Conservation (phyloP, 2,113 vertebrate species). For the Amazona guildingii region DNA sequence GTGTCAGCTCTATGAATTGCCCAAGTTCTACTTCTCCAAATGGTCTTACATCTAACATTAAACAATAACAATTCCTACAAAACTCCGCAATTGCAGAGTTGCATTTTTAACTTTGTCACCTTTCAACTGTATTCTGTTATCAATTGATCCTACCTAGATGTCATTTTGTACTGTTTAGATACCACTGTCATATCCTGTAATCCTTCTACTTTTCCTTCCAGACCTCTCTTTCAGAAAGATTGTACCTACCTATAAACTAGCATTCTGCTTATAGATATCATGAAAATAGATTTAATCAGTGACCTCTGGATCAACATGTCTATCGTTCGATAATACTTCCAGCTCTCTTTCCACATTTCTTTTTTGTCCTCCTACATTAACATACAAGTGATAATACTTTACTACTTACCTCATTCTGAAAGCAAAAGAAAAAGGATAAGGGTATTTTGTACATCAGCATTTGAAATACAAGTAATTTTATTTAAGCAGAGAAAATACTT, state of each 20-base stretch:
- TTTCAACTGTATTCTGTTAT: background rate
- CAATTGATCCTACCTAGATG: background rate
- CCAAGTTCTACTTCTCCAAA: background rate
- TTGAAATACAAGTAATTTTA: background rate
- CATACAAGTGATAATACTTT: background rate
- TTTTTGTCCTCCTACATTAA: background rate
- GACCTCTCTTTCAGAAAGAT: background rate
- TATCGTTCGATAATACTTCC: background rate
- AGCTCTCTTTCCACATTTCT: background rate
- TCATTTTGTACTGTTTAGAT: background rate
- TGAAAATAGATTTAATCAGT: background rate
- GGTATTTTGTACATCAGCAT: background rate
- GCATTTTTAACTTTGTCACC: background rate
- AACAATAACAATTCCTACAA: background rate
- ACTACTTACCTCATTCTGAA: background rate
- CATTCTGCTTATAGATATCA: background rate
- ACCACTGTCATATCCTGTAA: background rate
- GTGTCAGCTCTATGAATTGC: background rate
- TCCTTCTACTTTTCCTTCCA: background rate
- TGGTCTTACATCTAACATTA: background rate
- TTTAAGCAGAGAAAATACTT: background rate
- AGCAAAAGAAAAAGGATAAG: background rate
- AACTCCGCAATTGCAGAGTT: background rate
- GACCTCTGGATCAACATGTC: background rate
- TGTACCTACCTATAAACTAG: background rate